Evolutionary conservation across 2,113 vertebrate species (phyloP).

Genomic region (Caloenas nicobarica): DNA sequence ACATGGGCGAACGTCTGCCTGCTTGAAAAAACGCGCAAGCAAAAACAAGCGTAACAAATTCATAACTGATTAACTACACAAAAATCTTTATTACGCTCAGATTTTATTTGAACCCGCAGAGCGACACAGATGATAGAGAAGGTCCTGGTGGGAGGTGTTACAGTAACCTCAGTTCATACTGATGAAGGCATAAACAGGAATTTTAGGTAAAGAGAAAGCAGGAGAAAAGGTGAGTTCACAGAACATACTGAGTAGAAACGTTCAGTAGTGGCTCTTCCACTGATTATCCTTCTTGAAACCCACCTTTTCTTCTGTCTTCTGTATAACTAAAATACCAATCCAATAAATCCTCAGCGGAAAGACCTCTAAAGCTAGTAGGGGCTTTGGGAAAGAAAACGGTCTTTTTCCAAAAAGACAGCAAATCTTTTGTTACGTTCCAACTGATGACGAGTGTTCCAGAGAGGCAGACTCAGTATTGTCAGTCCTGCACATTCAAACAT

Average conservation of each 20-base stretch:
- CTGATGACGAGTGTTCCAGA: accelerated
- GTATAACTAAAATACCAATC: background rate
- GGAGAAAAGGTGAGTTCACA: accelerated
- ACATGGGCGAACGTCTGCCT: background rate
- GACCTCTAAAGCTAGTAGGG: background rate
- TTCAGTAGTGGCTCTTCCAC: background rate
- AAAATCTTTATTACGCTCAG: background rate
- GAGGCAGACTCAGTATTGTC: background rate
- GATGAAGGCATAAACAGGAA: background rate
- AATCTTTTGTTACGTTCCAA: background rate
- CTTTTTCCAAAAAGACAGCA: background rate
- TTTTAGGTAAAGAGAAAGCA: background rate
- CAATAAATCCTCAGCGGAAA: background rate
- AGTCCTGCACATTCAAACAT: background rate
- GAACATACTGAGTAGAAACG: background rate
- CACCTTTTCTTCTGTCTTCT: background rate
- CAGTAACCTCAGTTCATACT: background rate
- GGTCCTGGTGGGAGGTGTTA: background rate
- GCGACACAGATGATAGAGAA: background rate
- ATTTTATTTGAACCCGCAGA: background rate
- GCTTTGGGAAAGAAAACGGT: background rate
- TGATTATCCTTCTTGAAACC: background rate
- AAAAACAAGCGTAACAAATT: background rate
- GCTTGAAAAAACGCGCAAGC: background rate
- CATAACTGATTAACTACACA: background rate